These are phyloP conservation scores for Aphidoletes aphidimyza DNA, from an alignment of 2,888 invertebrate genomes.

Conservation along the genomic window DNA sequence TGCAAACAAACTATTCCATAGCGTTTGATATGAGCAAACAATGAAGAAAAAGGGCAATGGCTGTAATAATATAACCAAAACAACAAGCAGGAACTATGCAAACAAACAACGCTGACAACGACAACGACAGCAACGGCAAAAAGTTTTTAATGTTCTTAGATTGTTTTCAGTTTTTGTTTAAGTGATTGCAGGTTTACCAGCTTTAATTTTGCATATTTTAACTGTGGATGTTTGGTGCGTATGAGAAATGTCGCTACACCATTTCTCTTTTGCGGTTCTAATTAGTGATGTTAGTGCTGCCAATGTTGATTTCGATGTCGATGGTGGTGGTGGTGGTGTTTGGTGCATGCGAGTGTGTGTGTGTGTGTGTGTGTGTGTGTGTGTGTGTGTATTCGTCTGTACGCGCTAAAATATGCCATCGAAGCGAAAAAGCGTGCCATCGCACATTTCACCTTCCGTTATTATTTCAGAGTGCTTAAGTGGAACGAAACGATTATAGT, in stretches of 20 bases:
- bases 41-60: background rate
- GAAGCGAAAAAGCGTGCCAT: background rate
- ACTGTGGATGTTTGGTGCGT: background rate
- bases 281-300: constrained; percentile 18
- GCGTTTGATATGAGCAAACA: constrained; percentile 4
- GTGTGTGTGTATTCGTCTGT: no score
- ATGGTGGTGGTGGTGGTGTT: background rate
- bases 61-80: background rate
- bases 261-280: constrained; percentile 9
- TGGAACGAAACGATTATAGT: constrained; percentile 5
- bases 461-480: background rate
- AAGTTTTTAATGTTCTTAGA: constrained; percentile 42
- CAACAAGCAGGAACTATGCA: constrained; percentile 1
- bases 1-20: constrained; percentile 1
- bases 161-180: constrained; percentile 44
- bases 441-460: background rate
- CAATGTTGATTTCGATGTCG: background rate
- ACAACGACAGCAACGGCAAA: constrained; percentile 23
- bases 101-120: constrained; percentile 31
- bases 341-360: no score
- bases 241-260: background rate
- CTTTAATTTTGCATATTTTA: constrained; percentile 1
- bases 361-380: no score
- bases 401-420: no score
- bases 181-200: constrained; percentile 40